Conservation (phyloP, 2,888 invertebrate genomes). For the Yponomeuta malinellus region DNA sequence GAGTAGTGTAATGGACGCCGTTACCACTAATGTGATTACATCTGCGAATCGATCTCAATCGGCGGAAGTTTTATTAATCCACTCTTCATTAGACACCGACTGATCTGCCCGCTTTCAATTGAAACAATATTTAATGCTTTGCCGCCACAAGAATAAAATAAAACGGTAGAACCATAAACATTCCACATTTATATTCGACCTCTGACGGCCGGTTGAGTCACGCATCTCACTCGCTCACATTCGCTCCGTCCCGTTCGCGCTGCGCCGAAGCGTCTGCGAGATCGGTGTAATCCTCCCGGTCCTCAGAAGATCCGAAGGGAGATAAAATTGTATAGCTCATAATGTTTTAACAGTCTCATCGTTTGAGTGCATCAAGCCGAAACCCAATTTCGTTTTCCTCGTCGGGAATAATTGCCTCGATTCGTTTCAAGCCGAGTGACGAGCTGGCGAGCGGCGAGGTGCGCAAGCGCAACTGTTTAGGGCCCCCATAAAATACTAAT, state of each 20-base stretch:
- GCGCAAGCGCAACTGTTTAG: conserved; percentile 32
- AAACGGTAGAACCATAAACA: conserved; percentile 76
- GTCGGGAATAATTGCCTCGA: conserved; percentile 65
- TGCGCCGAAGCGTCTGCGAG: conserved; percentile 68
- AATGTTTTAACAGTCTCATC: conserved; percentile 70
- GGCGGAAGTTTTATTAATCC: conserved; percentile 59
- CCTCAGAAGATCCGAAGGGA: conserved; percentile 55
- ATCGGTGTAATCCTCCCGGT: conserved; percentile 35
- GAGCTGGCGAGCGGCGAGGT: conserved; percentile 40
- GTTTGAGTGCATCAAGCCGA: conserved; percentile 47
- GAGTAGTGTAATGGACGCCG: conserved; percentile 9
- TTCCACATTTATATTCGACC: conserved; percentile 75
- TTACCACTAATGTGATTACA: conserved; percentile 14
- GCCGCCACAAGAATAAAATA: conserved; percentile 69
- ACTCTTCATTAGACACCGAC: conserved; percentile 65
- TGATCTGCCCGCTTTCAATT: conserved; percentile 71
- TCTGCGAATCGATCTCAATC: conserved; percentile 60
- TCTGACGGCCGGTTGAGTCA: conserved; percentile 56
- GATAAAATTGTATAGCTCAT: conserved; percentile 71
- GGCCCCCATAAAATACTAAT: conserved; percentile 52
- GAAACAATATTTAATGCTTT: conserved; percentile 74
- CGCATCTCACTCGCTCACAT: conserved; percentile 37
- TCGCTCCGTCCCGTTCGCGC: conserved; percentile 44
- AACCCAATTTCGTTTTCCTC: conserved; percentile 66
- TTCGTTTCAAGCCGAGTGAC: conserved; percentile 56